Conservation (phyloP, 1,140 invertebrate species). For the Notospermus geniculatus region DNA sequence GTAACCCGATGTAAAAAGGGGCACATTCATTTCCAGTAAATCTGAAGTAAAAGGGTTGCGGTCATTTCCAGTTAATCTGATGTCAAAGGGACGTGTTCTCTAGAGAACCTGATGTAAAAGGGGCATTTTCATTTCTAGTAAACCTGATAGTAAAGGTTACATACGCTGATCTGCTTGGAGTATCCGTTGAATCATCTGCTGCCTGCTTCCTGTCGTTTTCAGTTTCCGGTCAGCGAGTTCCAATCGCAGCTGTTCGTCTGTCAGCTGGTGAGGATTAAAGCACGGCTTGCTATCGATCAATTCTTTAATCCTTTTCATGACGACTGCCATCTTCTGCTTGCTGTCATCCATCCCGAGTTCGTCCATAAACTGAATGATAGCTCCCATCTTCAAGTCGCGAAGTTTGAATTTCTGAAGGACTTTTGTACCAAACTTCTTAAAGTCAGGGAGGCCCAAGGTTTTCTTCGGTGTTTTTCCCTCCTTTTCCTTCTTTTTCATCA, state of each 20-base stretch:
- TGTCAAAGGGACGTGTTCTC: no score
- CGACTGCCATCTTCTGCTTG: conserved; percentile 21
- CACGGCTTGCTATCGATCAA: conserved; percentile 35
- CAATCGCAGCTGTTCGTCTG: conserved; percentile 25
- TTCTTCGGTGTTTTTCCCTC: conserved; percentile 14
- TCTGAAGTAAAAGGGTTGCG: no score
- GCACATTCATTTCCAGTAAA: no score
- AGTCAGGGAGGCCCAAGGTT: conserved; percentile 16
- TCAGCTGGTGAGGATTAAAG: conserved; percentile 30
- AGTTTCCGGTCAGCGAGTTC: conserved; percentile 24
- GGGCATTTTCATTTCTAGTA: no score
- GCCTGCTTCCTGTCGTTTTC: conserved; percentile 17
- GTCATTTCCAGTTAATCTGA: no score
- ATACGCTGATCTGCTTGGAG: conserved; percentile 21
- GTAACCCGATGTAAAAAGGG: no score
- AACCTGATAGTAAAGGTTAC: background rate
- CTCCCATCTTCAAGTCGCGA: conserved; percentile 26
- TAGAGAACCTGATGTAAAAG: no score
- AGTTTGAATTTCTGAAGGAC: conserved; percentile 23
- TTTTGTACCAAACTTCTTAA: no score
- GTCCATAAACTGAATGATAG: conserved; percentile 23
- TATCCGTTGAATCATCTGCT: conserved; percentile 22
- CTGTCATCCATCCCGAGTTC: conserved; percentile 22
- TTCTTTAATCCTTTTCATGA: conserved; percentile 28
- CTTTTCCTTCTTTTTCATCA: conserved; percentile 8